Base-by-base conservation (phyloP, 2,888 invertebrate species). In the Pyrgus malvae region DNA sequence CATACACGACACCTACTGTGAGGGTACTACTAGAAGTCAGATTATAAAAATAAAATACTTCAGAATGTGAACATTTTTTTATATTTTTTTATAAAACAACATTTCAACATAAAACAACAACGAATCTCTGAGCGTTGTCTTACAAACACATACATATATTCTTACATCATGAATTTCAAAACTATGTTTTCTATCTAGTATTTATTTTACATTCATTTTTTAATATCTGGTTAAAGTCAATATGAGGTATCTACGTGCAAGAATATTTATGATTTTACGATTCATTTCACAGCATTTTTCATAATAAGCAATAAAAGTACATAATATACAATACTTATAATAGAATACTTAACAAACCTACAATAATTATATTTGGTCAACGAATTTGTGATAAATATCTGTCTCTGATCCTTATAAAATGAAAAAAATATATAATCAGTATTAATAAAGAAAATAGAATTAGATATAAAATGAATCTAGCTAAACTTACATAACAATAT, bases 21-120 rank as follows among this genome's bases (percentile, higher is more conserved):
- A 4, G 3, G 3, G 6, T 4, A 23, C 23, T 23, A 23, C 3
- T 23, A 23, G 6, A 23, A 4, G 23, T 4, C 6, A 23, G 6
- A 23, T 3, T 23, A 23, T 4, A 33, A 33, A 8, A 11, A 23
- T 14, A 49, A 23, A 29, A 41, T 14, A 49, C 31, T 2, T 33
- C 9, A 14, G 17, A 40, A 58, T 68, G 66, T 70, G 77, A 83
- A 84, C 84, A 83, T 78, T 69, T 74, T 80, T 84, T 35, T 79
- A 74, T 71, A 68, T 72, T 72, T 80, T 75, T 76, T 74, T 72
- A 69, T 69, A 77, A 84, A 84, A 83, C 76, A 85, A 84, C 78
- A 69, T 81, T 71, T 73, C 65, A 83, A 85, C 83, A 63, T 77
- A 83, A 79, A 76, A 58, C 59, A 65, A 63, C 66, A 65, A 65